phyloP scores from a whole-genome alignment of 2,113 vertebrate species.

The Odobenus rosmarus region DNA sequence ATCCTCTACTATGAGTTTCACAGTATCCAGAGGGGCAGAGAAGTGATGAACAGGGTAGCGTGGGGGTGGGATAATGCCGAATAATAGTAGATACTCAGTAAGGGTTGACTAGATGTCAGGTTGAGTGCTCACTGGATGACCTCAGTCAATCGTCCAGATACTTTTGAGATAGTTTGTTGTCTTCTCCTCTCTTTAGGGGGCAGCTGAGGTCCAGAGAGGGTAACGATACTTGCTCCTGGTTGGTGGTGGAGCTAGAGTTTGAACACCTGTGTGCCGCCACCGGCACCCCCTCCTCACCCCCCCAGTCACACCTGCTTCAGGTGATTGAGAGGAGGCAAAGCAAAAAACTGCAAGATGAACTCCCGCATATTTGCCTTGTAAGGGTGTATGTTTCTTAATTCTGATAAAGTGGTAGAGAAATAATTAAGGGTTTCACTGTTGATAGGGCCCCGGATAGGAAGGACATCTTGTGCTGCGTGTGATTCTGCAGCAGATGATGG shows the following conservation, averaged over 20 bases:
- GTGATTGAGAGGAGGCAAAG: background rate
- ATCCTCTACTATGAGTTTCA: background rate
- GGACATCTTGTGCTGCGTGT: rapidly evolving
- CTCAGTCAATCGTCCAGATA: background rate
- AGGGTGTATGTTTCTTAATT: background rate
- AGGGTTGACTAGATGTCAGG: slow-evolving; percentile 36
- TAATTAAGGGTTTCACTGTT: background rate
- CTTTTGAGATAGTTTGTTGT: background rate
- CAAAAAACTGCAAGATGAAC: background rate
- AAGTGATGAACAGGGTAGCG: background rate
- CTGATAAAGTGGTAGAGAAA: background rate
- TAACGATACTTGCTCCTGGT: background rate
- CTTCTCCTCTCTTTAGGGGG: background rate
- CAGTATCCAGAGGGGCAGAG: background rate
- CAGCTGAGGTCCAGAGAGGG: background rate
- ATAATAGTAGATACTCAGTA: background rate
- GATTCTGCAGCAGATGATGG: background rate
- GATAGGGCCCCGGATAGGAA: background rate
- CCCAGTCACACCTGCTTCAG: background rate
- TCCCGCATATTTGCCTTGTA: background rate
- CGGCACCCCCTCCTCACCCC: too few relatives aligned
- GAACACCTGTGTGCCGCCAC: background rate
- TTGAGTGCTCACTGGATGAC: background rate
- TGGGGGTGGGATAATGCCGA: background rate
- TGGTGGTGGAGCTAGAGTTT: background rate